Base-by-base conservation (phyloP, 2,888 invertebrate genomes). In the Craniophora ligustri region DNA sequence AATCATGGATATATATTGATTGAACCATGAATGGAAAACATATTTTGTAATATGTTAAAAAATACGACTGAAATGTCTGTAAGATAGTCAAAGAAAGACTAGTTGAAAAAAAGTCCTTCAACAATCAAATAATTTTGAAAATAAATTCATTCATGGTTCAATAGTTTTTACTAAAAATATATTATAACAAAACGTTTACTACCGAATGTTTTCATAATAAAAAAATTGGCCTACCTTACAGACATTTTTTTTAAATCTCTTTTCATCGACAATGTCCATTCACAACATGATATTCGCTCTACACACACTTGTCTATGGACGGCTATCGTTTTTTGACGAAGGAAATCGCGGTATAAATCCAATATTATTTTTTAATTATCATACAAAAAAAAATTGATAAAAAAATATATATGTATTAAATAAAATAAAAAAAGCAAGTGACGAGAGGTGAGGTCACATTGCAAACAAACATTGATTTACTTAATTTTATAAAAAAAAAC, bases 171-270 rank as follows among this genome's bases (percentile, higher is more conserved):
- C 58, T 65, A 60, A 31, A 47, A 38, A 44, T 41, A 36, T 53
- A 53, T 54, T 26, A 62, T n/a, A n/a, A n/a, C n/a, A 45, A 46
- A 54, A 36, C 38, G 10, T 51, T 46, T 36, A 11, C 59, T 69
- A 73, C 62, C 66, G 49, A 75, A 73, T n/a, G n/a, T 65, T 72
- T 26, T 51, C 51, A 59, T 65, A 83, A 76, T 70, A 84, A 84
- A 77, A 76, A 80, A 92, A 83, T 79, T 76, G 91, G 92, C 93
- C 92, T 93, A 93, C 93, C 93, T 93, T 92, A 93, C 92, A 93
- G 92, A 93, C 92, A 92, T 89, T 89, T 88, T 82, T 68, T 28
- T 13, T 19, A 34, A 16, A 35, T 68, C 31, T 46, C 63, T 71
- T 76, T 77, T 79, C 81, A 54, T 70, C 69, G 64, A 79, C 88